Base-by-base conservation (phyloP, 1,140 invertebrate genomes). In the Limonius californicus region DNA sequence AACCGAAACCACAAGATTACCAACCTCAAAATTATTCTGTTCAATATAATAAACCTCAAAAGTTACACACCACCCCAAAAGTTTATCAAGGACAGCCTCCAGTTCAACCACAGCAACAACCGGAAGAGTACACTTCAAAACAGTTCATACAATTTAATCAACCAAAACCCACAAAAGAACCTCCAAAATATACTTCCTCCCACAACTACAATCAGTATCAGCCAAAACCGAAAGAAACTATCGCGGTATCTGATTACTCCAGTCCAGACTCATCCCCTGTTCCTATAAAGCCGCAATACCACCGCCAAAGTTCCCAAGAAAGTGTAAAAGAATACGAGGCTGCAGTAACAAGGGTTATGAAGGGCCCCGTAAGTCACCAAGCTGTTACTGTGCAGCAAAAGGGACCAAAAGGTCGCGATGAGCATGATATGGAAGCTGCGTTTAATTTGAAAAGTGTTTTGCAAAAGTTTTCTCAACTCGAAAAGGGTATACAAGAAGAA, bases 281-380 rank as follows among this genome's bases (percentile, higher is more conserved):
- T 7, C 20, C 54, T 27, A 8, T 9, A 11, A 43, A 8, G 9
- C 57, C 62, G 7, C 57, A 61, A 14, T 66, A 66, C 20, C 42
- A 45, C 11, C 45, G 55, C 18, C 67, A 68, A 54, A 57, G 30
- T 2, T 68, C 67, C 1, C 62, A 59, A 20, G 67, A 68, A 16
- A 78, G 76, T 56, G 62, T 78, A 56, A 69, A 74, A 21, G 84
- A 85, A 69, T 82, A 84, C 68, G 79, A 78, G 18, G 83, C 83
- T 2, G 83, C 84, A 59, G 83, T 79, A 53, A 83, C 82, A 57
- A 82, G 81, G 63, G 84, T 88, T 4, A 87, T 88, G 85, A 77
- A 80, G 12, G 85, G 82, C 1, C 85, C 85, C 0, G 79, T 84
- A 20, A 78, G 81, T 30, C 85, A 86, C 64, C 79, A 83, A 39